Conservation (phyloP, 2,797 vertebrate species). For the Pelobates cultripes region DNA sequence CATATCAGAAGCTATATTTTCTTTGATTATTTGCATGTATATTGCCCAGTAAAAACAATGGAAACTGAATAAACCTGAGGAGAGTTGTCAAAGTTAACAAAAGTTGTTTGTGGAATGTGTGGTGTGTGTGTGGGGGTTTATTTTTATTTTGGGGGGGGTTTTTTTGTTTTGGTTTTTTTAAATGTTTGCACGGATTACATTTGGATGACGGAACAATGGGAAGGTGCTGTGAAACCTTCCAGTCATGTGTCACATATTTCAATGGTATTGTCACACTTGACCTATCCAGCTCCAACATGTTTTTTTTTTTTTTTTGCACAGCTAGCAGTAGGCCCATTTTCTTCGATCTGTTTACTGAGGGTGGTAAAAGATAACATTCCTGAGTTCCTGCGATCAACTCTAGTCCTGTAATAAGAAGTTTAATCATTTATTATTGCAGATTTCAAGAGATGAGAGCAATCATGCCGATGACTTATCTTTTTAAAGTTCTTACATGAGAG, state of each 20-base stretch:
- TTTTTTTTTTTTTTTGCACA: background rate
- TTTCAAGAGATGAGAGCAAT: slow-evolving; percentile 39
- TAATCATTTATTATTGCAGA: slow-evolving; percentile 43
- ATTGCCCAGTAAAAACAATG: no score
- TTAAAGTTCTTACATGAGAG: slow-evolving; percentile 6
- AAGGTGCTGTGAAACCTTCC: background rate
- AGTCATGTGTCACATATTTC: slow-evolving; percentile 23
- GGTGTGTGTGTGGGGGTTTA: no score
- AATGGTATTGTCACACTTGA: slow-evolving; percentile 11
- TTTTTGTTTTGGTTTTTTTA: no score
- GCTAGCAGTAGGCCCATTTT: slow-evolving; percentile 1
- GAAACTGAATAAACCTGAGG: no score
- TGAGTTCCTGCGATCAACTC: slow-evolving; percentile 23
- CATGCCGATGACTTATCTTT: slow-evolving; percentile 30
- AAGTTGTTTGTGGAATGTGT: no score
- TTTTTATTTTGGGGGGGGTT: no score
- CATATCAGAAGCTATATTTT: no score
- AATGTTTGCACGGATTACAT: background rate
- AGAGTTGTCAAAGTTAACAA: no score
- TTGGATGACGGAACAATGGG: background rate
- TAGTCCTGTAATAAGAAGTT: slow-evolving; percentile 22
- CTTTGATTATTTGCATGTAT: no score
- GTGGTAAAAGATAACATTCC: slow-evolving; percentile 47
- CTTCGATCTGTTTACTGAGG: slow-evolving; percentile 33
- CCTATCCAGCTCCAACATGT: background rate